A percentile compares a stretch with the other conserved stretches of the same genome.
Conservation (phyloP, 2,888 invertebrate species). For the Salticus scenicus region DNA sequence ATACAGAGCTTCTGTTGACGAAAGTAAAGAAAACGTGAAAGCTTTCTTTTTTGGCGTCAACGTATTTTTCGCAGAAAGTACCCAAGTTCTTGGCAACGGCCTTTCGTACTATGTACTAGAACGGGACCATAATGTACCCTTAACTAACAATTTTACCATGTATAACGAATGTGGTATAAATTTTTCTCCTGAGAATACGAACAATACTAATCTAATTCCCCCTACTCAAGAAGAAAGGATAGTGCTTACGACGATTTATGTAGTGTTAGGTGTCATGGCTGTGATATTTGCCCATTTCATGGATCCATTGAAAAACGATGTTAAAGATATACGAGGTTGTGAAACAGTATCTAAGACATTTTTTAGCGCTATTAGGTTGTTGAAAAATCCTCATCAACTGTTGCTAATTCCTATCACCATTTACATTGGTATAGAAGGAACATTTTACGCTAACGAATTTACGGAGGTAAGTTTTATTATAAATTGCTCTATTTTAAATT, state of each 20-base stretch:
- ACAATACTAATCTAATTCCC: conserved; percentile 81
- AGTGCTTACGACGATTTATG: conserved; percentile 90
- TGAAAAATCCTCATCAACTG: conserved; percentile 90
- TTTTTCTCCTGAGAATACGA: conserved; percentile 17
- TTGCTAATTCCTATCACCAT: conserved; percentile 95
- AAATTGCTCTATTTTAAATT: no score
- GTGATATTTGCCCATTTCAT: conserved; percentile 89
- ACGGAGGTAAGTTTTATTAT: conserved; percentile 76
- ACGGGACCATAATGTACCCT: neutral
- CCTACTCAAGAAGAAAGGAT: conserved; percentile 91
- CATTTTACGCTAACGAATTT: conserved; percentile 89
- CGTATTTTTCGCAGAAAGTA: conserved; percentile 97
- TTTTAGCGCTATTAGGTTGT: conserved; percentile 90
- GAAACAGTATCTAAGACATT: conserved; percentile 78
- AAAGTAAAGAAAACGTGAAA: conserved; percentile 84
- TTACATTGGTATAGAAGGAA: conserved; percentile 98
- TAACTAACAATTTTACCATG: neutral
- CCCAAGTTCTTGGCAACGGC: conserved; percentile 96
- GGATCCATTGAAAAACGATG: conserved; percentile 84
- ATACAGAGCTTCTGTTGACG: conserved; percentile 27
- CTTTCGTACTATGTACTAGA: conserved; percentile 83
- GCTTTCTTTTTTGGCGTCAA: conserved; percentile 98
- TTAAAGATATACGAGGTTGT: conserved; percentile 7
- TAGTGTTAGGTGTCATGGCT: conserved; percentile 89
- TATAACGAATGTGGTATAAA: conserved; percentile 16